A percentile compares a stretch with the other conserved stretches of the same genome.
Conservation (phyloP, 2,797 vertebrate genomes). For the Todus mexicanus region DNA sequence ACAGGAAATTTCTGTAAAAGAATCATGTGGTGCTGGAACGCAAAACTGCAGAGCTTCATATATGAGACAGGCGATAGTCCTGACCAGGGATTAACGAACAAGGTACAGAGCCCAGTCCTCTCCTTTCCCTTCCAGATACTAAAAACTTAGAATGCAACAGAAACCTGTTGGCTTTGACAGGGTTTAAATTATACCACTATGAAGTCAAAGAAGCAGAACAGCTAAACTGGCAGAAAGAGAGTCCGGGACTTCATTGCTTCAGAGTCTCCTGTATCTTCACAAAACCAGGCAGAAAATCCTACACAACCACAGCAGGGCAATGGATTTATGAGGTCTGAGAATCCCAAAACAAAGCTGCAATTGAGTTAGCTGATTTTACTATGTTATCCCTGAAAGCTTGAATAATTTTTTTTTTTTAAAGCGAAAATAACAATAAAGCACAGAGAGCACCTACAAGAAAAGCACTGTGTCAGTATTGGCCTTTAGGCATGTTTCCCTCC, state of each 20-base stretch:
- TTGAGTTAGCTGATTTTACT: not conserved
- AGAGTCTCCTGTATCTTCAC: not conserved
- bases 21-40: conserved; percentile 35
- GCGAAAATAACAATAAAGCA: not conserved
- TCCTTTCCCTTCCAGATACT: not conserved
- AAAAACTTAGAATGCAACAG: not conserved
- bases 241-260: not conserved
- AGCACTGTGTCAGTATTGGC: not conserved
- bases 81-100: not conserved
- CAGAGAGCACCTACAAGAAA: not conserved
- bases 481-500: not conserved
- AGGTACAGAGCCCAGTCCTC: not conserved
- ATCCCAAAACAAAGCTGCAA: not conserved
- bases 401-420: not conserved
- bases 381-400: not conserved
- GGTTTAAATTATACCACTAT: not conserved
- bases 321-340: not conserved
- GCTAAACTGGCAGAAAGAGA: not conserved
- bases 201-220: not conserved
- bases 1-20: conserved; percentile 35
- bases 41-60: not conserved
- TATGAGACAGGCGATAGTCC: not conserved
- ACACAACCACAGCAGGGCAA: not conserved
- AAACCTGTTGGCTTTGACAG: not conserved
- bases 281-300: not conserved